Percentiles rank a stretch among this genome's conserved stretches.
Evolutionary conservation across 2,888 invertebrate genomes (phyloP).

Genomic region (Eupsilia transversa): DNA sequence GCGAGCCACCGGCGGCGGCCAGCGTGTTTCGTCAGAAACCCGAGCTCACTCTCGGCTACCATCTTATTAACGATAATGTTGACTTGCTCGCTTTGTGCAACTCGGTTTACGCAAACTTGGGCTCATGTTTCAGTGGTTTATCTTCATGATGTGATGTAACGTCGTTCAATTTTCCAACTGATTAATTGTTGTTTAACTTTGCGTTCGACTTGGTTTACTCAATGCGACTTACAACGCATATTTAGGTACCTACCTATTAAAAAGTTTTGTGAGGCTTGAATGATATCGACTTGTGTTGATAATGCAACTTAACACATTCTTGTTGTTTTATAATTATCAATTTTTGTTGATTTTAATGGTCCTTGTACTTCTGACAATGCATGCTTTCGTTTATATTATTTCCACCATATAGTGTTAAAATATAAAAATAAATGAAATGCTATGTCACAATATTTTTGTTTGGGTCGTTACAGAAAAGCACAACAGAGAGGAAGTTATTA

Average conservation of each 20-base stretch:
- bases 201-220: conserved; percentile 48
- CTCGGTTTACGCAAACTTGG: conserved; percentile 68
- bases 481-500: conserved; percentile 85
- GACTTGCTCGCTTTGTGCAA: conserved; percentile 73
- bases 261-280: conserved; percentile 27
- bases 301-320: neutral
- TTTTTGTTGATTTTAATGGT: conserved; percentile 5
- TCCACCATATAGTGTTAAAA: conserved; percentile 21
- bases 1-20: conserved; percentile 47
- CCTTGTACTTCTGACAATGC: neutral
- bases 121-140: conserved; percentile 65
- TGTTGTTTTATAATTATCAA: neutral
- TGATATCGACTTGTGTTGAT: conserved; percentile 4
- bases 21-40: conserved; percentile 63
- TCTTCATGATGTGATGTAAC: conserved; percentile 67
- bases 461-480: conserved; percentile 77
- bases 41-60: conserved; percentile 70
- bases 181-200: conserved; percentile 66
- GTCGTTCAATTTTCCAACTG: conserved; percentile 65
- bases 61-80: conserved; percentile 76
- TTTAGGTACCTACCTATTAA: conserved; percentile 4
- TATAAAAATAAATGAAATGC: conserved; percentile 55
- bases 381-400: conserved; percentile 16
- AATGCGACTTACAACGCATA: conserved; percentile 44
- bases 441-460: conserved; percentile 68